phyloP scores from a whole-genome alignment of 2,888 invertebrate genomes.

The Belgica antarctica region DNA sequence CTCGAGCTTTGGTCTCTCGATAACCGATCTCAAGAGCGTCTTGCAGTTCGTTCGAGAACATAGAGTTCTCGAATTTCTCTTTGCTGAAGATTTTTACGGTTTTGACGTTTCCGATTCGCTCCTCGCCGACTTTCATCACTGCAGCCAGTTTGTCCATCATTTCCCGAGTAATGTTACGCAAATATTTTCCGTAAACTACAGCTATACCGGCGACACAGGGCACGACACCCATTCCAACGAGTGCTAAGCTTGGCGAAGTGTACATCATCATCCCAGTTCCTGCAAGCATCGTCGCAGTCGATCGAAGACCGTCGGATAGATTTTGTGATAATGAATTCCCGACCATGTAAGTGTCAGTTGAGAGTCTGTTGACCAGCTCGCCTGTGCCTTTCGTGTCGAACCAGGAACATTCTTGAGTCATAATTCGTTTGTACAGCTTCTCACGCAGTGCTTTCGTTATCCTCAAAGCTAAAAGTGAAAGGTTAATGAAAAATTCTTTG shows the following conservation, averaged over 20 bases:
- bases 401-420: constrained; percentile 87
- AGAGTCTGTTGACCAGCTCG: constrained; percentile 85
- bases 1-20: constrained; percentile 82
- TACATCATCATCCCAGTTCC: constrained; percentile 92
- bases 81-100: constrained; percentile 92
- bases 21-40: constrained; percentile 75
- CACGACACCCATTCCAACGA: constrained; percentile 66
- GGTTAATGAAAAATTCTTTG: background rate
- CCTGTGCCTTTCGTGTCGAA: constrained; percentile 88
- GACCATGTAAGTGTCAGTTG: constrained; percentile 87
- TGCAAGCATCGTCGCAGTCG: constrained; percentile 78
- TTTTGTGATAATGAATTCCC: constrained; percentile 90
- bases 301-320: constrained; percentile 89
- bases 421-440: constrained; percentile 73
- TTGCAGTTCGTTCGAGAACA: constrained; percentile 67
- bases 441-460: constrained; percentile 79
- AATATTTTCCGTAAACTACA: constrained; percentile 77
- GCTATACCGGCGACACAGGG: constrained; percentile 86
- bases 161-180: constrained; percentile 76
- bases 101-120: constrained; percentile 84
- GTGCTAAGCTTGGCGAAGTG: constrained; percentile 26
- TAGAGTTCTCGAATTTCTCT: constrained; percentile 71
- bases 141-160: constrained; percentile 71
- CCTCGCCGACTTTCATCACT: constrained; percentile 76
- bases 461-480: constrained; percentile 55